Percentiles rank a stretch among this genome's conserved stretches.
Evolutionary conservation across 2,797 vertebrate species (phyloP).

Genomic region (Fratercula arctica): DNA sequence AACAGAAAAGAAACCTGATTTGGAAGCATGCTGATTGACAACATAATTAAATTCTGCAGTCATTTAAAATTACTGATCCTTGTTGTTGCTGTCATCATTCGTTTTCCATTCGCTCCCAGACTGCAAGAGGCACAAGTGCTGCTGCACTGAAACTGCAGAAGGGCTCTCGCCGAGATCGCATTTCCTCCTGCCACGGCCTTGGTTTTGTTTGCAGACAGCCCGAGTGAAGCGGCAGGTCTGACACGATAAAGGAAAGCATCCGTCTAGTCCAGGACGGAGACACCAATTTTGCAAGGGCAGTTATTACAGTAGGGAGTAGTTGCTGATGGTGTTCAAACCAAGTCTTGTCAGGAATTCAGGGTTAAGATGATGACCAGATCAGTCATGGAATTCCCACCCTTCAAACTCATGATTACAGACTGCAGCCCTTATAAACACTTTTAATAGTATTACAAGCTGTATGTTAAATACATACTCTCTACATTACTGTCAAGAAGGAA

Average conservation of each 20-base stretch:
- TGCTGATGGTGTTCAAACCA: not conserved
- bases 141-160: not conserved
- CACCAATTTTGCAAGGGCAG: not conserved
- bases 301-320: not conserved
- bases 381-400: constrained; percentile 26
- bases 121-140: not conserved
- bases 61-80: not conserved
- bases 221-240: not conserved
- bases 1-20: constrained; percentile 7
- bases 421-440: not conserved
- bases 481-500: constrained; percentile 2
- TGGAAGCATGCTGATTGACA: not conserved
- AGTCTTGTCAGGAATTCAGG: not conserved
- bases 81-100: not conserved
- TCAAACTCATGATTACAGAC: constrained; percentile 42
- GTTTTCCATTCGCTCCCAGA: not conserved
- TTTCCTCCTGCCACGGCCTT: not conserved
- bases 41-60: not conserved
- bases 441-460: not conserved
- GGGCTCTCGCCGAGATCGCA: not conserved
- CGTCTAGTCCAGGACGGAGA: not conserved
- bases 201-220: not conserved
- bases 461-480: constrained; percentile 10
- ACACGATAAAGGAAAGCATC: not conserved
- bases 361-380: not conserved